Base-by-base conservation (phyloP, 2,888 invertebrate species). In the Chloroclystis v-ata region DNA sequence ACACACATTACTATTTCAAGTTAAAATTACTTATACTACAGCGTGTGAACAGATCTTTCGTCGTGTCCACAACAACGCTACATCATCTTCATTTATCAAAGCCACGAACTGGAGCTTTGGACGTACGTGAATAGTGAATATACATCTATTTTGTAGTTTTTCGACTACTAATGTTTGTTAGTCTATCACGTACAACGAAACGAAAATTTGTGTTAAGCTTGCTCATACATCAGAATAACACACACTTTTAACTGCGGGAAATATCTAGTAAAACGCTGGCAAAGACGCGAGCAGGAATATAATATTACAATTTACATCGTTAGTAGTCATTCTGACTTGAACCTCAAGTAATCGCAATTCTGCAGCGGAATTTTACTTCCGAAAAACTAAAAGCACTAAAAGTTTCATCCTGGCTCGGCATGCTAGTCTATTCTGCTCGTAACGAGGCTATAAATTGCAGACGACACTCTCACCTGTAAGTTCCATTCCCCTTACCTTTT, bases 401-500 rank as follows among this genome's bases (percentile, higher is more conserved):
- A 54, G 49, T 49, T 51, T 42, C 41, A 51, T 51, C 47, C 47
- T 11, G 35, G 39, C 38, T 16, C 32, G 42, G 41, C 41, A 37
- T 41, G 48, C 69, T 69, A 67, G 64, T 68, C 64, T 69, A 68
- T 66, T 69, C 66, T 66, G 49, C 62, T 57, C 57, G 56, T 65
- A 69, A 75, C 65, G 65, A 67, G 65, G 68, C 63, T 60, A 78
- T 80, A 80, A 75, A 80, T 78, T 69, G 59, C 61, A 59, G 60
- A 53, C 65, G 63, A 69, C 63, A 57, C 61, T 58, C 60, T 67
- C 59, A 60, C 63, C 66, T 62, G 42, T 45, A 52, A 49, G 37
- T 51, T 52, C 50, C 52, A 43, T 54, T 53, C 41, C 55, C 53
- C 48, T 39, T 37, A 49, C 49, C 52, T 49, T 8, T 11, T 25